These are phyloP conservation scores for Ptychadena robeensis DNA, from an alignment of 2,797 vertebrate species.

Conservation along the genomic window DNA sequence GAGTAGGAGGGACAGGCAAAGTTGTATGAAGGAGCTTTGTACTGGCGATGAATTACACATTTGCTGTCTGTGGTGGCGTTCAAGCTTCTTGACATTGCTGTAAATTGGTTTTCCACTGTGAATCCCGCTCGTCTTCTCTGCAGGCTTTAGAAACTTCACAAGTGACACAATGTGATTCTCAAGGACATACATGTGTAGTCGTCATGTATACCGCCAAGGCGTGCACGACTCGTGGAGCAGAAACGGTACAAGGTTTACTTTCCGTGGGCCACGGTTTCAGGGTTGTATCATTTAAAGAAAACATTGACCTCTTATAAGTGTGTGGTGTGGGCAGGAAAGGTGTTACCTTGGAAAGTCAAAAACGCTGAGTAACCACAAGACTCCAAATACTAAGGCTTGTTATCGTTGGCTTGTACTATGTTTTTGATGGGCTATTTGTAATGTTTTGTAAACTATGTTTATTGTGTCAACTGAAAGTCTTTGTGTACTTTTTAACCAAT, in stretches of 20 bases:
- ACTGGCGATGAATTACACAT: background rate
- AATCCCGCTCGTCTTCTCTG: background rate
- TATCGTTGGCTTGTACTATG: too few relatives aligned
- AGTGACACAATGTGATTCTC: background rate
- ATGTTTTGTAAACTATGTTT: too few relatives aligned
- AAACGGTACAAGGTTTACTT: background rate
- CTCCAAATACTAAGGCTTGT: too few relatives aligned
- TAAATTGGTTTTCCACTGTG: slow-evolving; percentile 1
- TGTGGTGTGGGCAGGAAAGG: background rate
- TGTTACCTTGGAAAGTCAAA: background rate
- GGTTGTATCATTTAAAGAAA: background rate
- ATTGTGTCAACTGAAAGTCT: too few relatives aligned
- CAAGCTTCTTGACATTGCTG: background rate
- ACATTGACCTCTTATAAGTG: background rate
- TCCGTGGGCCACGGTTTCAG: background rate
- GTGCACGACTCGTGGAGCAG: background rate
- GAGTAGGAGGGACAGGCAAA: background rate
- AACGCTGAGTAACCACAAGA: too few relatives aligned
- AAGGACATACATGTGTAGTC: background rate
- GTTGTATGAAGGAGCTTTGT: too few relatives aligned
- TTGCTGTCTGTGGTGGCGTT: background rate
- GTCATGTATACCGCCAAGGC: background rate
- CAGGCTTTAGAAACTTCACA: slow-evolving; percentile 1
- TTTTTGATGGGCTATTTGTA: too few relatives aligned
- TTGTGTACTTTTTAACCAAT: too few relatives aligned